Conservation (phyloP, 2,888 invertebrate genomes). For the Netelia melanura region DNA sequence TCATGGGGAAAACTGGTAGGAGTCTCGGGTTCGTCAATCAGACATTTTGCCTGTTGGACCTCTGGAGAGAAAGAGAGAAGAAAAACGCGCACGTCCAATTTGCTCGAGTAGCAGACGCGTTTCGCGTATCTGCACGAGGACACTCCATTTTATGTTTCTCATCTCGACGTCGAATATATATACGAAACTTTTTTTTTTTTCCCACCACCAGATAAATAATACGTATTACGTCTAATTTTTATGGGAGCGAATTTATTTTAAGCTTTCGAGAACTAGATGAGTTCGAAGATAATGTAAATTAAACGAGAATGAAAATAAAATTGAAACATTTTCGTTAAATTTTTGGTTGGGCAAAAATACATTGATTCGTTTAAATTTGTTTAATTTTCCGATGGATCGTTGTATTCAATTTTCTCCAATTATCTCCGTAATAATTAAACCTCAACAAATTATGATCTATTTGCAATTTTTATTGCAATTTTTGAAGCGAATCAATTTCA, state of each 20-base stretch:
- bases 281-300: no score
- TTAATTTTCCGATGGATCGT: no score
- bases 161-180: slow-evolving; percentile 25
- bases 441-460: no score
- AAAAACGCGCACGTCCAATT: slow-evolving; percentile 51
- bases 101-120: slow-evolving; percentile 30
- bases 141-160: slow-evolving; percentile 37
- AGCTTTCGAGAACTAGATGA: no score
- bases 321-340: no score
- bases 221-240: not conserved
- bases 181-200: slow-evolving; percentile 1
- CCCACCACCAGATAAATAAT: not conserved
- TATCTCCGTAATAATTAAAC: no score
- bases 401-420: no score
- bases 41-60: slow-evolving; percentile 28
- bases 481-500: no score
- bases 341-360: no score
- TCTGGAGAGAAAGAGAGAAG: slow-evolving; percentile 12
- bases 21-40: not conserved
- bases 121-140: slow-evolving; percentile 28
- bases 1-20: slow-evolving; percentile 34
- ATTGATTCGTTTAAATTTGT: no score
- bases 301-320: no score
- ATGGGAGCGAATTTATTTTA: not conserved
- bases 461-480: no score